phyloP scores from a whole-genome alignment of 2,888 invertebrate species.

The Drosophila robusta region DNA sequence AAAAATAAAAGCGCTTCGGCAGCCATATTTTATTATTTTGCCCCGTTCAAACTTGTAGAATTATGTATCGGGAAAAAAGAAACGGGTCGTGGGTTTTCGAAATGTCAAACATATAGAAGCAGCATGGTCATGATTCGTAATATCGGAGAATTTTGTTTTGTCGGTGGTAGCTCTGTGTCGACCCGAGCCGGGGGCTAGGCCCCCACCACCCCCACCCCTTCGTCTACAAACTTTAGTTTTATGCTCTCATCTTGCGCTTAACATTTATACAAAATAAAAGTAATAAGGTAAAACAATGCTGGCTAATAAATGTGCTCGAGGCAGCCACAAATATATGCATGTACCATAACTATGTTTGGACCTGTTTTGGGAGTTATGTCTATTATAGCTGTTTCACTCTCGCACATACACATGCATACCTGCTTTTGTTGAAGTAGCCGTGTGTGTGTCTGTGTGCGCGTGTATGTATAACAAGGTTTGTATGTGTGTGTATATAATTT shows the following conservation, averaged over 20 bases:
- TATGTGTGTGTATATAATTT: constrained; percentile 46
- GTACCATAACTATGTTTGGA: constrained; percentile 18
- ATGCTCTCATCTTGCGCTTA: constrained; percentile 16
- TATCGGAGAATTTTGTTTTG: not conserved
- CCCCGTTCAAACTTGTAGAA: constrained; percentile 25
- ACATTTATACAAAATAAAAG: constrained; percentile 18
- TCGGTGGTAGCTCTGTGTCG: not conserved
- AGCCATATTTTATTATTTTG: constrained; percentile 41
- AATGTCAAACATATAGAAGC: constrained; percentile 14
- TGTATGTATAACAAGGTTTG: constrained; percentile 55
- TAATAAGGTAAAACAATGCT: constrained; percentile 18
- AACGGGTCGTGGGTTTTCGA: constrained; percentile 32
- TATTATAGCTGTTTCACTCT: constrained; percentile 64
- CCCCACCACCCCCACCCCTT: not conserved
- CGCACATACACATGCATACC: constrained; percentile 32
- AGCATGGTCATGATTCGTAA: not conserved
- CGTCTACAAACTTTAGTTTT: not conserved
- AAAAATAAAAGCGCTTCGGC: constrained; percentile 53
- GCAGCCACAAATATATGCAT: not conserved
- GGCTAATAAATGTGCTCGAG: constrained; percentile 9
- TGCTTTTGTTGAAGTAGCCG: constrained; percentile 23
- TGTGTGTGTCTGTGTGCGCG: constrained; percentile 33
- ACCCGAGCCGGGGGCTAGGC: not conserved
- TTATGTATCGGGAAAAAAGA: constrained; percentile 23
- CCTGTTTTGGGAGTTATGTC: constrained; percentile 41